Evolutionary conservation across 1,140 invertebrate species (phyloP).

Genomic region (Aphidius gifuensis): DNA sequence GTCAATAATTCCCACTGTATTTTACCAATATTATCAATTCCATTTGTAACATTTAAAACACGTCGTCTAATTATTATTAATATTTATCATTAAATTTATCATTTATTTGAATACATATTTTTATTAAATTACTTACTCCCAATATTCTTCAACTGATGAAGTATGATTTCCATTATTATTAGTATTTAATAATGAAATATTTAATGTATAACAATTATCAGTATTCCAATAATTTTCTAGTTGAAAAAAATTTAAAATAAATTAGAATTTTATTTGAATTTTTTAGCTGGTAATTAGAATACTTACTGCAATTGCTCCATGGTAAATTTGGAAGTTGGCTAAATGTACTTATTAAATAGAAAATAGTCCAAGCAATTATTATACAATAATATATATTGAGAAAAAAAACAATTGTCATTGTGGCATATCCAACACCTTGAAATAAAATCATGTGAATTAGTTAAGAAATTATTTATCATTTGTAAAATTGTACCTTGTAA

Average conservation of each 20-base stretch:
- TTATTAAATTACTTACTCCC: constrained; percentile 55
- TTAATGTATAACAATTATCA: constrained; percentile 42
- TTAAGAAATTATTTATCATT: neutral
- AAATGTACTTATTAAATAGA: constrained; percentile 61
- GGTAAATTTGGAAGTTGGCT: constrained; percentile 53
- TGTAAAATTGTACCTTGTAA: constrained; percentile 52
- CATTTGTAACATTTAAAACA: constrained; percentile 57
- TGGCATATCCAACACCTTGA: constrained; percentile 67
- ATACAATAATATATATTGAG: constrained; percentile 67
- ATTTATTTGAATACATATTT: neutral
- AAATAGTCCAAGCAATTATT: constrained; percentile 65
- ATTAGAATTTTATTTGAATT: too few relatives aligned
- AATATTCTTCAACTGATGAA: constrained; percentile 64
- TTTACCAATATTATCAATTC: constrained; percentile 64
- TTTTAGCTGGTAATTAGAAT: neutral
- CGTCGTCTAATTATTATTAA: constrained; percentile 43
- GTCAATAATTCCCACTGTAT: constrained; percentile 70
- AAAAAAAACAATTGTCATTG: constrained; percentile 67
- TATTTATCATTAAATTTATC: neutral
- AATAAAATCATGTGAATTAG: constrained; percentile 23
- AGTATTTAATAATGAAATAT: neutral
- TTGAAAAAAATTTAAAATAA: neutral
- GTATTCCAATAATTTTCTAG: constrained; percentile 62
- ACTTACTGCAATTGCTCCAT: constrained; percentile 59
- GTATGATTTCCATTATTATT: constrained; percentile 28